Conservation (phyloP, 2,888 invertebrate genomes). For the Alviniconcha strummeri region DNA sequence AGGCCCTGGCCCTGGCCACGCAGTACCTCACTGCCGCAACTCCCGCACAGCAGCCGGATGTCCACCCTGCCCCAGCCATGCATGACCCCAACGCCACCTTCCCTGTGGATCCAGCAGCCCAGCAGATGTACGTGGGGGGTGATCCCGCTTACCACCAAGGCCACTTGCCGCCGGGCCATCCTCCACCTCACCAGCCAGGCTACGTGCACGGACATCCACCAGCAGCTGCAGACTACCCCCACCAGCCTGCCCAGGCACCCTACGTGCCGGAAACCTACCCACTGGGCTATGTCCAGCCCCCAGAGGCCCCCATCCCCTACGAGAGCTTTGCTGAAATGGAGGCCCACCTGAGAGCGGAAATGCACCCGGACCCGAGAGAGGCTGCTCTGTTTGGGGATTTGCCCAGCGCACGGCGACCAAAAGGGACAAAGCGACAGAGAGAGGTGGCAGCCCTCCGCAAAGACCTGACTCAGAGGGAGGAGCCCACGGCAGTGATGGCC, state of each 20-base stretch:
- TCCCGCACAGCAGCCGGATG: not conserved
- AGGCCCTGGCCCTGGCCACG: conserved; percentile 15
- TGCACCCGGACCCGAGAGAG: conserved; percentile 32
- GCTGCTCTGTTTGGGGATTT: conserved; percentile 33
- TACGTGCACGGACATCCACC: conserved; percentile 12
- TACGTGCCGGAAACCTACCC: not conserved
- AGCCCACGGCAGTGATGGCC: not conserved
- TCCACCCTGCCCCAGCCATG: not conserved
- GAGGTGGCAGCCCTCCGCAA: conserved; percentile 1
- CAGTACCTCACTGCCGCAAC: conserved; percentile 6
- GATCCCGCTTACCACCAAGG: not conserved
- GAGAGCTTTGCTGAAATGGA: conserved; percentile 34
- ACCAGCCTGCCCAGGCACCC: conserved; percentile 8
- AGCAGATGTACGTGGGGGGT: conserved; percentile 22
- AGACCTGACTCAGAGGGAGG: not conserved
- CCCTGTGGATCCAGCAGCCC: conserved; percentile 29
- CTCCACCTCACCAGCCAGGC: not conserved
- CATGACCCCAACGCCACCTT: conserved; percentile 25
- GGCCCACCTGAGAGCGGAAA: conserved; percentile 29
- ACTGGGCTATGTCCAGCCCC: conserved; percentile 9
- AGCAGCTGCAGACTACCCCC: not conserved
- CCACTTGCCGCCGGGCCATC: conserved; percentile 16
- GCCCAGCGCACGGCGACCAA: conserved; percentile 26
- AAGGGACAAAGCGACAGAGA: conserved; percentile 9
- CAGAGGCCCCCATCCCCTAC: conserved; percentile 26